Percentiles rank a stretch among this genome's conserved stretches.
These are phyloP conservation scores for Heliconius hortense DNA, from an alignment of 2,888 invertebrate genomes.

Conservation along the genomic window DNA sequence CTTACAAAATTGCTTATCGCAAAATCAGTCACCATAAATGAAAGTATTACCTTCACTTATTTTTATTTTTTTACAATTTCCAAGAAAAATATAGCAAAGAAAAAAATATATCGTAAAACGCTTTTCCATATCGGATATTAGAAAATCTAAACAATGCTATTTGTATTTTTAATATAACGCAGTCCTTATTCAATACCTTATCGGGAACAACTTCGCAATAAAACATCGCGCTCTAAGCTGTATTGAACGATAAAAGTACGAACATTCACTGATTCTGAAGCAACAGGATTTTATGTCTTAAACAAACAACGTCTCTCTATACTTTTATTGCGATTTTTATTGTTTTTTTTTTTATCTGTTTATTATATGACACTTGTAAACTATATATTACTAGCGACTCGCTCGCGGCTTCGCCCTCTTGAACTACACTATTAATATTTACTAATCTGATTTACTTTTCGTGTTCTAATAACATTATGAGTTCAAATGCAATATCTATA, in stretches of 20 bases:
- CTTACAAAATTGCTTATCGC: too few relatives aligned
- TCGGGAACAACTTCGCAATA: conserved; percentile 6
- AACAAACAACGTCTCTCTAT: neutral
- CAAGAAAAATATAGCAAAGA: neutral
- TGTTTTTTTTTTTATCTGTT: neutral
- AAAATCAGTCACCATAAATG: neutral
- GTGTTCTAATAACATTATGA: too few relatives aligned
- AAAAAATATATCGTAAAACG: neutral
- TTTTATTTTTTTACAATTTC: neutral
- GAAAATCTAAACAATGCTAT: neutral
- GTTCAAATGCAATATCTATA: too few relatives aligned
- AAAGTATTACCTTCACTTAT: neutral
- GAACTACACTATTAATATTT: too few relatives aligned
- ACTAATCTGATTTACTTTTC: too few relatives aligned
- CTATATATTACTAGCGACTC: too few relatives aligned
- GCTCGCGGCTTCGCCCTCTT: too few relatives aligned
- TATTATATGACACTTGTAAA: neutral
- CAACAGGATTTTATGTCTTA: conserved; percentile 17
- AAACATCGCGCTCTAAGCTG: conserved; percentile 7
- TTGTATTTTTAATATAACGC: neutral
- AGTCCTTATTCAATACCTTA: neutral
- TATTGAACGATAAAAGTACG: conserved; percentile 20
- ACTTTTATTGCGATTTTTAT: neutral
- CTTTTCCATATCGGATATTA: neutral
- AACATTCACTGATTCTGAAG: conserved; percentile 20